Percentiles rank a stretch among this genome's conserved stretches.
Conservation (phyloP, 2,797 vertebrate genomes). For the Prunella strophiata region DNA sequence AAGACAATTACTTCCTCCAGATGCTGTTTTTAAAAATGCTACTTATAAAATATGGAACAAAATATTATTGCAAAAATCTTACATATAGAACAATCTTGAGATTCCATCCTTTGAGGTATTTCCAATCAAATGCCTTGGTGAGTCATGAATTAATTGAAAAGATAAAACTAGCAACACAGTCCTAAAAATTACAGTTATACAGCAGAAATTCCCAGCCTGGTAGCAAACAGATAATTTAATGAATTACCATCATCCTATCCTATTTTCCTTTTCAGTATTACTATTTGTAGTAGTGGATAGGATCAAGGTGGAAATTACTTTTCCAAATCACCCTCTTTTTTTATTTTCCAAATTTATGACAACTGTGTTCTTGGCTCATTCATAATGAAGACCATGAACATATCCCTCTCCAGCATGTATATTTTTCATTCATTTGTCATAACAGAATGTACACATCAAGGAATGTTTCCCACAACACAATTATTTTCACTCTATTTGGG, state of each 20-base stretch:
- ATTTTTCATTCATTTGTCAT: background rate
- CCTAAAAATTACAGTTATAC: background rate
- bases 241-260: background rate
- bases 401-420: background rate
- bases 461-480: background rate
- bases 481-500: background rate
- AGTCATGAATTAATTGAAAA: background rate
- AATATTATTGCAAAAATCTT: background rate
- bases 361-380: background rate
- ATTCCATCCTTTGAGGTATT: background rate
- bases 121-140: background rate
- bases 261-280: background rate
- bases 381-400: background rate
- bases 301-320: background rate
- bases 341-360: background rate
- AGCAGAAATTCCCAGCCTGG: background rate
- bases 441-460: background rate
- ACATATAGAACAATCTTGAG: background rate
- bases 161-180: background rate
- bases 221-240: background rate
- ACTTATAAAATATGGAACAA: background rate
- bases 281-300: background rate
- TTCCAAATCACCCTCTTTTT: background rate
- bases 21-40: background rate
- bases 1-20: background rate